These are phyloP conservation scores for Pteruthius melanotis DNA, from an alignment of 2,113 vertebrate species.

Conservation along the genomic window DNA sequence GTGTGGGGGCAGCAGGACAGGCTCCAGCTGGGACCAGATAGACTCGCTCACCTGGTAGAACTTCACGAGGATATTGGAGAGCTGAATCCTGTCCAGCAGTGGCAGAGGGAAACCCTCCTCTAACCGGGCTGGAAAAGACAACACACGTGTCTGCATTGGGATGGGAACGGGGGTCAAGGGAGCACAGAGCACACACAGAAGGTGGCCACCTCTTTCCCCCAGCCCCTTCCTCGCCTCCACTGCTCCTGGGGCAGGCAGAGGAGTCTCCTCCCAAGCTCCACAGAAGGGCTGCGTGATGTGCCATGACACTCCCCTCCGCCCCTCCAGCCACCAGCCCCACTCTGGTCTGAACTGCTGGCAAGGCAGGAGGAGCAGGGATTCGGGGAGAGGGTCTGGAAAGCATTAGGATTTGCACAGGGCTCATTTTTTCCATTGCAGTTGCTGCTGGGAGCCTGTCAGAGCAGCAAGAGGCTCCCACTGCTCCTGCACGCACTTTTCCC, in stretches of 20 bases:
- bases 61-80: constrained; percentile 50
- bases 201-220: not conserved
- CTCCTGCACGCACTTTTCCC: not conserved
- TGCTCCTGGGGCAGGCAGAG: not conserved
- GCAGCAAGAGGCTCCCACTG: not conserved
- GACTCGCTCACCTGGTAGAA: constrained; percentile 64
- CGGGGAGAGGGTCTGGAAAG: not conserved
- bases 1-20: accelerated
- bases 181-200: accelerated
- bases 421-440: constrained; percentile 8
- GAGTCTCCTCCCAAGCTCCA: not conserved
- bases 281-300: not conserved
- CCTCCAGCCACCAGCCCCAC: not conserved
- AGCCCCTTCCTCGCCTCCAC: accelerated
- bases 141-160: not conserved
- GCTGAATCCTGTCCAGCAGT: constrained; percentile 11
- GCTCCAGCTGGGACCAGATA: not conserved
- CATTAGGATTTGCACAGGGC: not conserved
- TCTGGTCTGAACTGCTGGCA: not conserved
- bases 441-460: not conserved
- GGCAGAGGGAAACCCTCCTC: constrained; percentile 67
- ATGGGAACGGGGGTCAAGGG: not conserved
- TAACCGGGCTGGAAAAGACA: constrained; percentile 57
- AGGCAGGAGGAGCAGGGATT: not conserved
- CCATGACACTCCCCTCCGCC: not conserved